A percentile compares a stretch with the other conserved stretches of the same genome.
Evolutionary conservation across 2,113 vertebrate species (phyloP).

Genomic region (Pithys albifrons): DNA sequence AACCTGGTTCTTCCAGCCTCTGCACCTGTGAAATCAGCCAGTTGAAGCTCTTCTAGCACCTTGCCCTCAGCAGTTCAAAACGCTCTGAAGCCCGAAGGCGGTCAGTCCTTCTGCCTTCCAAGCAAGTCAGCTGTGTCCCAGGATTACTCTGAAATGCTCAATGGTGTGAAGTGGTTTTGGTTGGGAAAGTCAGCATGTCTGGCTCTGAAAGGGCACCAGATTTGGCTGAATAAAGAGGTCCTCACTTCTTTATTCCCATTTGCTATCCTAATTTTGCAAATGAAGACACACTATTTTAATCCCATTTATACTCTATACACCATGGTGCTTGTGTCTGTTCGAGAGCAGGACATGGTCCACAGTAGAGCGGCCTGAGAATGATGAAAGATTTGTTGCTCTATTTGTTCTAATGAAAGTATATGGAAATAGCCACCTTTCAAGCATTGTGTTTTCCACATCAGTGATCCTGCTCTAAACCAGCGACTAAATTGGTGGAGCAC

Average conservation of each 20-base stretch:
- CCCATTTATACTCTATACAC: background rate
- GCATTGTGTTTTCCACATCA: conserved; percentile 5
- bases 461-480: background rate
- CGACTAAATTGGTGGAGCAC: background rate
- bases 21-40: background rate
- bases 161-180: background rate
- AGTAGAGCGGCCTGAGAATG: background rate
- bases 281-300: conserved; percentile 2
- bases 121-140: background rate
- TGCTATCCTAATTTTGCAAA: background rate
- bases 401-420: conserved; percentile 1
- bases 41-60: background rate
- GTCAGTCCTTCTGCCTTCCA: background rate
- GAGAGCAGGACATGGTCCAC: background rate
- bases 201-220: background rate
- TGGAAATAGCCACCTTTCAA: conserved; percentile 34
- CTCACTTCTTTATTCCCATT: background rate
- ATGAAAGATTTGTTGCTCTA: background rate
- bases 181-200: background rate
- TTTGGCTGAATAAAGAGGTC: background rate
- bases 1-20: background rate
- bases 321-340: background rate
- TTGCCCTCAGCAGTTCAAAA: background rate
- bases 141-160: background rate
- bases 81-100: background rate